Percentiles rank a stretch among this genome's conserved stretches.
phyloP scores from a whole-genome alignment of 2,113 vertebrate genomes.

The Pogona vitticeps region DNA sequence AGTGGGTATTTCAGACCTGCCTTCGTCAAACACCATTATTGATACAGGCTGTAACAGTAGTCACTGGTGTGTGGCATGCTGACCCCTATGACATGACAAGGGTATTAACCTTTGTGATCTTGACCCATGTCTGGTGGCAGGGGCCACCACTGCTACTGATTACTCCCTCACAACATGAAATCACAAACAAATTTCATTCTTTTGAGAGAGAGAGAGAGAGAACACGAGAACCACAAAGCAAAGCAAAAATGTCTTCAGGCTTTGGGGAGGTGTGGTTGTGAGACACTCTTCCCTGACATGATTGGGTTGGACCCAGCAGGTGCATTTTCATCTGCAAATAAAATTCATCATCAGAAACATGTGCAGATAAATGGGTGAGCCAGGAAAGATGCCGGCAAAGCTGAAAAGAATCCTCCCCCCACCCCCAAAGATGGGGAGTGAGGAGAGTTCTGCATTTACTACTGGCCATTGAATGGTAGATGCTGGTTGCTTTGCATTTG shows the following conservation, averaged over 20 bases:
- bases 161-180: background rate
- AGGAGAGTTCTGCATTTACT: no score
- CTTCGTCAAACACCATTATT: background rate
- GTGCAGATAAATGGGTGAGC: background rate
- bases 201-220: background rate
- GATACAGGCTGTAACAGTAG: background rate
- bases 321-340: background rate
- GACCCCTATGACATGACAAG: background rate
- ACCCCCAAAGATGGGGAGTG: background rate
- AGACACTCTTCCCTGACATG: background rate
- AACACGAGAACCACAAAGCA: background rate
- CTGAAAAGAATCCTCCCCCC: background rate
- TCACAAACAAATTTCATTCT: background rate
- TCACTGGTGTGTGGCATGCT: background rate
- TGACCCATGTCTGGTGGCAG: background rate
- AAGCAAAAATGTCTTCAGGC: background rate
- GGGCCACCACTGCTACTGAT: slow-evolving; percentile 23
- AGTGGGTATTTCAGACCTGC: background rate
- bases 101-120: slow-evolving; percentile 41
- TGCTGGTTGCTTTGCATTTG: background rate
- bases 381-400: background rate
- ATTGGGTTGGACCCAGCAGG: background rate
- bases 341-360: background rate
- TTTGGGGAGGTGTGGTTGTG: background rate
- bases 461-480: background rate